Base-by-base conservation (phyloP, 2,888 invertebrate genomes). In the Drosophila differens region DNA sequence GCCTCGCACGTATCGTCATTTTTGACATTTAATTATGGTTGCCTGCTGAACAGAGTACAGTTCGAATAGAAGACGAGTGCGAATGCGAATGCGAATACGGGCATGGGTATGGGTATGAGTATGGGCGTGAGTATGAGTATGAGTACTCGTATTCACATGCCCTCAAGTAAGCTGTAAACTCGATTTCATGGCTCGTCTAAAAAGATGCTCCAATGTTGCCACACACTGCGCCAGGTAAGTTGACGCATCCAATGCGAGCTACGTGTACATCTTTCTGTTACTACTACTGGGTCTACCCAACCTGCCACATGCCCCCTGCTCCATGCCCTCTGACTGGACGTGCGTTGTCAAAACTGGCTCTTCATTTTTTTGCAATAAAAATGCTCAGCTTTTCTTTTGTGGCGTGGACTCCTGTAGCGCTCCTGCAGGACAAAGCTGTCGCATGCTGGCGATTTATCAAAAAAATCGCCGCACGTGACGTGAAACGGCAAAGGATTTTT, bases 1-100 rank as follows among this genome's bases (percentile, higher is more conserved):
- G 84, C 91, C 62, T 62, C 51, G 83, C 91, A 91, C 91, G 91
- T 91, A 91, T 77, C 79, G 80, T 91, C 82, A 92, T 91, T 92
- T 92, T 91, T 91, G 92, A 92, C 91, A 91, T 91, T 91, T 91
- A 92, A 92, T 91, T 91, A 92, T 92, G 83, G 82, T 75, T 73
- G 85, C 76, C 65, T 62, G 67, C 70, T 67, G 57, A 49, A 53
- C 61, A 67, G 54, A 52, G 58, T 41, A 69, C 62, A 69, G 63
- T 72, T 70, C 19, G 70, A 60, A 37, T 57, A 4, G 37, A 25
- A 28, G 37, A 16, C n/a, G 55, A 57, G 55, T 32, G 59, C 39
- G 55, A 63, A n/a, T 64, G 58, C 44, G 52, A 67, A 25, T 60
- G 49, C 32, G 57, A 53, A 32, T 64, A 19, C 30, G 52, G 64